A percentile compares a stretch with the other conserved stretches of the same genome.
Evolutionary conservation across 2,113 vertebrate genomes (phyloP).

Genomic region (Rissa tridactyla): DNA sequence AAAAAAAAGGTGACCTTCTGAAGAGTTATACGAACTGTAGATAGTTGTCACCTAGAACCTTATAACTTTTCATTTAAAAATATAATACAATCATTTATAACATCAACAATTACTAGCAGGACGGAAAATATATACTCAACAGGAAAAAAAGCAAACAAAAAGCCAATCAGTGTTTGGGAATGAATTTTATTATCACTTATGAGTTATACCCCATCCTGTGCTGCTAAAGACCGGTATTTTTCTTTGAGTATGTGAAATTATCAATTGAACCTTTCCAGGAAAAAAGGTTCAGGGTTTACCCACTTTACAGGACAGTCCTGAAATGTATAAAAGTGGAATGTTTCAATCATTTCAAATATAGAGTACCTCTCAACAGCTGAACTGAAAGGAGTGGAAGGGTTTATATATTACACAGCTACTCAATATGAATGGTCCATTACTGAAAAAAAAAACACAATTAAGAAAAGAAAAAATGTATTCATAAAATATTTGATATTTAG

Average conservation of each 20-base stretch:
- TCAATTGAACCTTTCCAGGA: not conserved
- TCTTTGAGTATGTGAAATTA: not conserved
- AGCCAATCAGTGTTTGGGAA: not conserved
- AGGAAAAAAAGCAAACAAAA: not conserved
- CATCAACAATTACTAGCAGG: not conserved
- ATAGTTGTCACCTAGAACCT: not conserved
- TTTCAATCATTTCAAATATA: not conserved
- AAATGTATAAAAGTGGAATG: not conserved
- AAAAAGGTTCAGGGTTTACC: not conserved
- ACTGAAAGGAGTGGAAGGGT: not conserved
- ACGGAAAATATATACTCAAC: not conserved
- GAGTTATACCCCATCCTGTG: not conserved
- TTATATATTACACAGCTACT: not conserved
- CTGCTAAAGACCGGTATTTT: not conserved
- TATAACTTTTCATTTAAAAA: not conserved
- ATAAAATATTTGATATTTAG: not conserved
- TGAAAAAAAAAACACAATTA: not conserved
- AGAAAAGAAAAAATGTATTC: not conserved
- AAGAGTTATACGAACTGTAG: not conserved
- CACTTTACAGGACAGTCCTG: not conserved
- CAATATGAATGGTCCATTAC: not conserved
- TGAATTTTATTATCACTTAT: not conserved
- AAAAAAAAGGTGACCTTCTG: not conserved
- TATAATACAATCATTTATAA: not conserved
- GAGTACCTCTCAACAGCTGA: not conserved